A percentile compares a stretch with the other conserved stretches of the same genome.
Evolutionary conservation across 2,113 vertebrate species (phyloP).

Genomic region (Nothocercus nigrocapillus): DNA sequence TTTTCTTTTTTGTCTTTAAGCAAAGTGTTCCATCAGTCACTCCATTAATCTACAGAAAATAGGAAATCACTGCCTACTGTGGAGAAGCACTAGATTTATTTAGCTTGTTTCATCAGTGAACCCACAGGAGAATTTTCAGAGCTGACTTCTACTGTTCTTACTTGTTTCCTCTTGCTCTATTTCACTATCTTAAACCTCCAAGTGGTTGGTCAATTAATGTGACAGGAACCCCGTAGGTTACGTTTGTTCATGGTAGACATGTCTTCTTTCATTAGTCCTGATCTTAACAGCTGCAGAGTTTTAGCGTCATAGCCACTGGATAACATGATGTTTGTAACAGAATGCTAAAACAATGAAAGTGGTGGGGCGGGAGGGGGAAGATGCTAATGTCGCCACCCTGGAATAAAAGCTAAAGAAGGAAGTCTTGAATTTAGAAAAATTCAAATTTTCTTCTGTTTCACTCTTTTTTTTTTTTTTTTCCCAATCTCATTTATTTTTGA

Average conservation of each 20-base stretch:
- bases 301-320: background rate
- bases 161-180: constrained; percentile 34
- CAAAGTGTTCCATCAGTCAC: background rate
- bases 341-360: background rate
- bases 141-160: background rate
- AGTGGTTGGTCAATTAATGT: constrained; percentile 30
- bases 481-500: background rate
- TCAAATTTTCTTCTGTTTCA: background rate
- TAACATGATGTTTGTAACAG: background rate
- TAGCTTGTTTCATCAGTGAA: background rate
- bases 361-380: rapidly evolving
- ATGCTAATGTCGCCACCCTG: background rate
- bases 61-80: background rate
- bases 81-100: background rate
- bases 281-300: constrained; percentile 11
- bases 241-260: constrained; percentile 20
- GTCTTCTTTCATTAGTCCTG: constrained; percentile 33
- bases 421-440: background rate
- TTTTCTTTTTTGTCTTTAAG: background rate
- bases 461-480: constrained; percentile 3
- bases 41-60: background rate
- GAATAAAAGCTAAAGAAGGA: background rate
- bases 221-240: constrained; percentile 36
- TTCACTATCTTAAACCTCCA: constrained; percentile 37
- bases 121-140: background rate